Evolutionary conservation across 2,113 vertebrate species (phyloP).

Genomic region (Vicugna pacos): DNA sequence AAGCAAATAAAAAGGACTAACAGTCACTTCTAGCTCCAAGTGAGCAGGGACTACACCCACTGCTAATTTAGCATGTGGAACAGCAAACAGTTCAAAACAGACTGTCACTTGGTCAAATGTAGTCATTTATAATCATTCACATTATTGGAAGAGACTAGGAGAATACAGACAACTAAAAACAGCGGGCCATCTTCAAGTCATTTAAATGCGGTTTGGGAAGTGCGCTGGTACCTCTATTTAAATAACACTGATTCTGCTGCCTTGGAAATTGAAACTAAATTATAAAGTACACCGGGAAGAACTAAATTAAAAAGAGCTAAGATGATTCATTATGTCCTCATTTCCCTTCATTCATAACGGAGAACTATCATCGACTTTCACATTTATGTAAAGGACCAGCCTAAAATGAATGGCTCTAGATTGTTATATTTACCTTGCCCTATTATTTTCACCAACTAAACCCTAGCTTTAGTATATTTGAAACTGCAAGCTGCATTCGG

Average conservation of each 20-base stretch:
- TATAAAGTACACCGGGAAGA: neutral
- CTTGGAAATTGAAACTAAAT: neutral
- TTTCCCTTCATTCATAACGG: neutral
- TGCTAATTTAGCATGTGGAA: neutral
- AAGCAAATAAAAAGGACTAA: neutral
- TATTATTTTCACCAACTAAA: neutral
- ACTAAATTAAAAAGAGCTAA: neutral
- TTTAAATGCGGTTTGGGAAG: neutral
- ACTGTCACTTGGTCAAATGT: neutral
- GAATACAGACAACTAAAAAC: neutral
- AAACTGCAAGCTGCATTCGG: neutral
- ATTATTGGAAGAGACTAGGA: neutral
- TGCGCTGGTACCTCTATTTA: neutral
- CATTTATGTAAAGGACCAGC: neutral
- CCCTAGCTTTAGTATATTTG: neutral
- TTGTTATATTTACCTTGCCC: neutral
- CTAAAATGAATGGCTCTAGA: neutral
- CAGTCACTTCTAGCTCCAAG: neutral
- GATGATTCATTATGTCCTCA: neutral
- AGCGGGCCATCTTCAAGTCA: neutral
- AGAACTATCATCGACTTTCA: neutral
- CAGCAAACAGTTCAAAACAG: neutral
- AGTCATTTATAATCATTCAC: neutral
- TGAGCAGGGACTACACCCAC: neutral
- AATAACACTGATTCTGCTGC: neutral